phyloP scores from a whole-genome alignment of 1,140 invertebrate species.

The Drosophila santomea region DNA sequence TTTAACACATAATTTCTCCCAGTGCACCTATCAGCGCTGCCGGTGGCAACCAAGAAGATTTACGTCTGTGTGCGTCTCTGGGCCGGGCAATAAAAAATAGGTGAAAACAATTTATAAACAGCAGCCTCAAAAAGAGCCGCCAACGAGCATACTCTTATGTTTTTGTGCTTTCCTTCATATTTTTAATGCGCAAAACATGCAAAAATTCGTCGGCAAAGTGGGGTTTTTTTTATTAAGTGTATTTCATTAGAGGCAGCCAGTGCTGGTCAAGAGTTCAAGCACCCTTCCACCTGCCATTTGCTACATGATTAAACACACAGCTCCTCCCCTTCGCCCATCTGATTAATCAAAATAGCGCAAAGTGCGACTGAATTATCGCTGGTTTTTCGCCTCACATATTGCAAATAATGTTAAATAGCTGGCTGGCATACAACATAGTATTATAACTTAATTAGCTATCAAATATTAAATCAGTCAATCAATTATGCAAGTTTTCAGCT shows the following conservation, averaged over 20 bases:
- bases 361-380: neutral
- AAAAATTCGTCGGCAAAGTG: constrained; percentile 14
- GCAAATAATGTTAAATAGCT: neutral
- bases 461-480: constrained; percentile 11
- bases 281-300: neutral
- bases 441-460: constrained; percentile 10
- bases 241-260: constrained; percentile 19
- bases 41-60: constrained; percentile 42
- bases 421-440: neutral
- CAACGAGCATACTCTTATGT: neutral
- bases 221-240: constrained; percentile 15
- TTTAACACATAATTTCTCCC: neutral
- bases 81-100: constrained; percentile 58
- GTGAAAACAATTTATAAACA: constrained; percentile 56
- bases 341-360: constrained; percentile 2
- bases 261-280: constrained; percentile 10
- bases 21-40: constrained; percentile 14
- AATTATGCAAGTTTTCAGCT: constrained; percentile 14
- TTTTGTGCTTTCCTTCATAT: constrained; percentile 8
- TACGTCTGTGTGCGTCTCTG: constrained; percentile 41
- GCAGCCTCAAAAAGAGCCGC: constrained; percentile 10
- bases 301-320: too few relatives aligned
- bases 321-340: neutral
- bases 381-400: neutral
- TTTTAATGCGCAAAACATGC: constrained; percentile 46